phyloP scores from a whole-genome alignment of 2,797 vertebrate species.

The Bradypodion ventrale region DNA sequence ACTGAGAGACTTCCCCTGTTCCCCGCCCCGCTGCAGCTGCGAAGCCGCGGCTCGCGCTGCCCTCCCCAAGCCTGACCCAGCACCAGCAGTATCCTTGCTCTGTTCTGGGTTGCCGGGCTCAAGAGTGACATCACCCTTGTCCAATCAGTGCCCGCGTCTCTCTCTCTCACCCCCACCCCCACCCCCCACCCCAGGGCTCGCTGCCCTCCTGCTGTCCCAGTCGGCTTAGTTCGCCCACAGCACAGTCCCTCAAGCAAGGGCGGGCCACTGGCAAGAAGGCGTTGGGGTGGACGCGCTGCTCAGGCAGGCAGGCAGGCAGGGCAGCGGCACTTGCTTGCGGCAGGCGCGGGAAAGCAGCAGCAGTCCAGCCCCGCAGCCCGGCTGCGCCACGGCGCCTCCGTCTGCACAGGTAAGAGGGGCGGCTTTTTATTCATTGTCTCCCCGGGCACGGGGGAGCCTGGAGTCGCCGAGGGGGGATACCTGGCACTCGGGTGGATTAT shows the following conservation, averaged over 20 bases:
- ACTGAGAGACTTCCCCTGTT: accelerated
- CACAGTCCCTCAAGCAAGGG: not conserved
- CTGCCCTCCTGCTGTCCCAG: not conserved
- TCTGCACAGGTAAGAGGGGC: conserved; percentile 50
- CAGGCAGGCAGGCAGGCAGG: not conserved
- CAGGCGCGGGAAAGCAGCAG: not conserved
- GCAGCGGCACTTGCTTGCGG: conserved; percentile 1
- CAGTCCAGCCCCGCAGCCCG: conserved; percentile 6
- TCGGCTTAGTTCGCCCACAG: conserved; percentile 28
- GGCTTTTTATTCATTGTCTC: not conserved
- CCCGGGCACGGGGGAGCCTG: too few species aligned
- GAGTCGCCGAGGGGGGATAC: not conserved
- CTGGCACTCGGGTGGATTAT: too few species aligned
- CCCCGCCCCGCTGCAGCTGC: not conserved
- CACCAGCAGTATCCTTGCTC: not conserved
- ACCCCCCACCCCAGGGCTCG: not conserved
- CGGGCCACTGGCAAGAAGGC: not conserved
- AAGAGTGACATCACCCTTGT: conserved; percentile 67
- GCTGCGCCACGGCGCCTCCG: not conserved
- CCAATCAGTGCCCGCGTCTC: conserved; percentile 55
- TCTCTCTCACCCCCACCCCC: not conserved
- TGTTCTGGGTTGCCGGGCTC: conserved; percentile 20
- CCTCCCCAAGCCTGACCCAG: not conserved
- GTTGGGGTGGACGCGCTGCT: not conserved
- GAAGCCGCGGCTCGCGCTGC: not conserved